Percentiles rank a stretch among this genome's conserved stretches.
These are phyloP conservation scores for Montipora foliosa DNA, from an alignment of 64 coral and sea anemone genomes.

Conservation along the genomic window DNA sequence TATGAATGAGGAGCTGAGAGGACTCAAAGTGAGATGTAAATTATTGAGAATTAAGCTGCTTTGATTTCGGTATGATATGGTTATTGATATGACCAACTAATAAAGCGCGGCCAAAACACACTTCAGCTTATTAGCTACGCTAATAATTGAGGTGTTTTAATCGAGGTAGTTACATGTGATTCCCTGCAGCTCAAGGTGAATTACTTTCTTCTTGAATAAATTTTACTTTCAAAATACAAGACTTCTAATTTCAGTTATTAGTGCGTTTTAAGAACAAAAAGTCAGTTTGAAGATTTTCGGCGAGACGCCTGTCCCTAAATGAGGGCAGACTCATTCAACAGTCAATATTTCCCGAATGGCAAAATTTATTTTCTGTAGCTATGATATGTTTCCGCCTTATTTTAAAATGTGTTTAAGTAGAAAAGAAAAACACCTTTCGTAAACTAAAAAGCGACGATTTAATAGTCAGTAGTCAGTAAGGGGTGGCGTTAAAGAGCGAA, in stretches of 20 bases:
- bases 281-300: background rate
- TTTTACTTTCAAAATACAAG: slow-evolving; percentile 81
- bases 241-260: slow-evolving; percentile 80
- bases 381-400: background rate
- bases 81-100: slow-evolving; percentile 45
- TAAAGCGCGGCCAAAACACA: slow-evolving; percentile 18
- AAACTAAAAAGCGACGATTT: no score
- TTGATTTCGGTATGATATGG: slow-evolving; percentile 56
- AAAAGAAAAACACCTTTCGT: background rate
- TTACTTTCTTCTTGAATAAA: slow-evolving; percentile 69
- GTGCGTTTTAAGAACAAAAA: slow-evolving; percentile 11
- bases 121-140: slow-evolving; percentile 18
- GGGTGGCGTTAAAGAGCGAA: no score
- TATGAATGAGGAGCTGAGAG: slow-evolving; percentile 65
- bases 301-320: background rate
- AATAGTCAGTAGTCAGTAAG: no score
- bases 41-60: slow-evolving; percentile 55
- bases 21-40: slow-evolving; percentile 12
- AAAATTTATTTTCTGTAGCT: background rate
- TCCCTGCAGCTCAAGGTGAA: slow-evolving; percentile 9
- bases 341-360: background rate
- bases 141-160: slow-evolving; percentile 19
- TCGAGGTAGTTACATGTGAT: slow-evolving; percentile 13
- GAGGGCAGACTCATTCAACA: background rate
- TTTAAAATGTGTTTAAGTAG: slow-evolving; percentile 2